Evolutionary conservation across 2,888 invertebrate genomes (phyloP), one percentile per base, ranked within the genome.

Genomic region (Sepiola atlantica): DNA sequence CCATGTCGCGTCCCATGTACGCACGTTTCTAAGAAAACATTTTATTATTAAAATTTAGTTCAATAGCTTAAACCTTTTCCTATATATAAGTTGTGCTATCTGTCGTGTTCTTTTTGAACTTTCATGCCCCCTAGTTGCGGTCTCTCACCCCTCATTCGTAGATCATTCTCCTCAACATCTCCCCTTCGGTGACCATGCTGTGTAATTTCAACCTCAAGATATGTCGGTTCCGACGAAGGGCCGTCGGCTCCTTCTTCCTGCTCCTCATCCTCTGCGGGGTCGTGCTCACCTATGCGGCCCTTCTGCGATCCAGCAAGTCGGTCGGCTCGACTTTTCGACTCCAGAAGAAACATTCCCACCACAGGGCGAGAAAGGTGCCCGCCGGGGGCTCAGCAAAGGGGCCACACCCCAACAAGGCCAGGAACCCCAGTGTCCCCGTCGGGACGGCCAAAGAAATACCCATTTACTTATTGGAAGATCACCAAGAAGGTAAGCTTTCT

Each of bases 401-500:
- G 24, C 16, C 55, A 55, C n/a, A 14, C 55, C 14, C 45, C 92
- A n/a, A n/a, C n/a, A 90, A 90, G 35, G 92, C 10, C n/a, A 54
- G 54, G 54, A 35, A 92, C 35, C n/a, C n/a, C n/a, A 14, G n/a
- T 54, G 20, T 35, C 18, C 28, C 28, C 45, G 16, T 77, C n/a
- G 45, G 45, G 18, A 77, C n/a, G n/a, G n/a, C 77, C n/a, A 77
- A 28, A n/a, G 92, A 92, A 92, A n/a, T 92, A n/a, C 92, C 92
- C 24, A 24, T 92, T 92, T 92, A 45, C 24, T 45, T 94, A 21
- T 55, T 94, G 4, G 94, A 94, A 32, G 90, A 94, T 14, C 94
- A 94, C 32, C 94, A 94, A 18, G 94, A 94, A 94, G 94, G 94
- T 94, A 91, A 28, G 94, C 24, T 8, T 14, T 32, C 24, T 45